Percentiles rank a stretch among this genome's conserved stretches.
These are phyloP conservation scores for Galago senegalensis DNA, from an alignment of 2,797 vertebrate species.

Conservation along the genomic window DNA sequence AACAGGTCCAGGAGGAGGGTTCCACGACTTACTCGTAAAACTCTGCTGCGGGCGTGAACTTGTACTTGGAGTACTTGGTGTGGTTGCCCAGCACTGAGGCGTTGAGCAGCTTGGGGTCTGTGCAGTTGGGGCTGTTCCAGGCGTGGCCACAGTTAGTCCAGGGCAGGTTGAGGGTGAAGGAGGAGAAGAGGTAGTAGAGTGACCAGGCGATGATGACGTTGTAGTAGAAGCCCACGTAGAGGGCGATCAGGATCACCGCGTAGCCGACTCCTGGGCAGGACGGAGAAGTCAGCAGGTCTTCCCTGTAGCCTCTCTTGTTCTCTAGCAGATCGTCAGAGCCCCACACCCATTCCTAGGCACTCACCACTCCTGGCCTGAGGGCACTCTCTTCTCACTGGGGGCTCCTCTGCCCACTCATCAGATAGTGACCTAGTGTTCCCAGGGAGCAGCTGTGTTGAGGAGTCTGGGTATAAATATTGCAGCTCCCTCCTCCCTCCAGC, in stretches of 20 bases:
- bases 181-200: conserved; percentile 97
- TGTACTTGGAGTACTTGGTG: conserved; percentile 96
- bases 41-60: conserved; percentile 97
- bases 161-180: conserved; percentile 95
- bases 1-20: neutral
- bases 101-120: conserved; percentile 92
- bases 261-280: conserved; percentile 95
- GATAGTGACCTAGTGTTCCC: neutral
- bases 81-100: conserved; percentile 91
- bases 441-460: neutral
- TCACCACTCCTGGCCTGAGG: neutral
- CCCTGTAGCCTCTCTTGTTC: neutral
- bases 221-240: conserved; percentile 99
- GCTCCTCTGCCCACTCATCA: neutral
- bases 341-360: neutral
- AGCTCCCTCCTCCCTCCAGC: rapidly evolving
- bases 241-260: conserved; percentile 97
- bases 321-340: neutral
- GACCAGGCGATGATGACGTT: conserved; percentile 99
- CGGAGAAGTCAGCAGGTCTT: conserved; percentile 67
- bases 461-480: neutral
- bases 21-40: conserved; percentile 97
- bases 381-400: neutral
- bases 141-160: conserved; percentile 95
- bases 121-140: conserved; percentile 98